Evolutionary conservation across 2,113 vertebrate species (phyloP), one percentile per base, ranked within the genome.

Genomic region (Equus quagga): DNA sequence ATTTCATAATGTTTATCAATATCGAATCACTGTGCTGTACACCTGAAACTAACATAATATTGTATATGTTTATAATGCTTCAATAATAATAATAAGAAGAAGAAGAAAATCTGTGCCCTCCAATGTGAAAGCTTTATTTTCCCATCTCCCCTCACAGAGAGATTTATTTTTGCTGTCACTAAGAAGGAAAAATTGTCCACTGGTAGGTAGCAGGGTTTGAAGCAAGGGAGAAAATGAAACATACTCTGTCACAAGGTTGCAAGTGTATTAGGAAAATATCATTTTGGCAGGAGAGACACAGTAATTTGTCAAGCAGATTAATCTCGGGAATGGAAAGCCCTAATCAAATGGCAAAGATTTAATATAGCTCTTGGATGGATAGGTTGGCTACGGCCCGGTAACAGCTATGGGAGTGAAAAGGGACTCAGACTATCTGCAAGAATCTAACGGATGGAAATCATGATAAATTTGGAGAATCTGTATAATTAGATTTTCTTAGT

Each of bases 291-390:
- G 46, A 92, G 36, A 76, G 75, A 87, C 19, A 33, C 26, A 64
- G 19, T 93, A 76, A 97, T 96, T 96, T 97, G 69, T 98, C 97
- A 96, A 92, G 46, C 75, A 94, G 90, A 92, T 96, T 96, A 89
- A 97, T 96, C 70, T 97, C 58, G 62, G 46, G 54, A 86, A 33
- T 6, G 64, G 90, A 96, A 97, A 95, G 19, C 90, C 75, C 89
- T 87, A 95, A 97, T 96, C 97, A 96, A 80, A 76, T 65, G 70
- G 75, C 2, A 1, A 65, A 56, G 36, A 87, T 86, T 94, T 89
- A 88, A 94, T 94, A 51, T 31, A 93, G 91, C 58, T 93, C 70
- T 96, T 92, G 78, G 21, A 60, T 54, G 93, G 89, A 60, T 26
- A 92, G 58, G n/a, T 89, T 87, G 67, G 87, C 94, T 69, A 26